Evolutionary conservation across 1,140 invertebrate species (phyloP), one percentile per base, ranked within the genome.

Genomic region (Zaprionus davidi): DNA sequence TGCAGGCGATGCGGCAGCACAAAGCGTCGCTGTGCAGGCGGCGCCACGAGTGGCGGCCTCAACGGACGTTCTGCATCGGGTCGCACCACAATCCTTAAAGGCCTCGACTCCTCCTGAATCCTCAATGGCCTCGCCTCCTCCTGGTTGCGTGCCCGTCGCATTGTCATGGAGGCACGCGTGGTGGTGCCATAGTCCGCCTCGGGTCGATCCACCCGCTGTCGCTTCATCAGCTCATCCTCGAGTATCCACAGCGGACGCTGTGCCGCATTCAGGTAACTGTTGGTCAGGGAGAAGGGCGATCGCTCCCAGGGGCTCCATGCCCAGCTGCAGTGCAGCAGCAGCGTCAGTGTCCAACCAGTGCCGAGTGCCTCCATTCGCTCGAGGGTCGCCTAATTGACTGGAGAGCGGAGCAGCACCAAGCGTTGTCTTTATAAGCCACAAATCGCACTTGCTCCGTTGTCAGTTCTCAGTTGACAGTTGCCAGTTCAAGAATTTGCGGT

Each of bases 161-260:
- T 51, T 51, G 46, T 24, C 5, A 28, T 36, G 0, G 71, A 1
- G 2, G 71, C 26, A 1, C 36, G 41, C 17, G 66, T 77, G 0
- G 76, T 85, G 9, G 68, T 76, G 1, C 51, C 56, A 67, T 84
- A 86, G 3, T 87, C 70, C 22, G 38, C 44, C 3, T 75, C 67
- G 1, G 28, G 46, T 2, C 80, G 46, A 2, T 71, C 66, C 46
- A 26, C 64, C 0, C 71, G 56, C 24, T 86, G 79, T 12, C 82
- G 36, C 41, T 79, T 86, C 59, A 68, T 34, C 68, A 79, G 67
- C 22, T 78, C 64, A 49, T 92, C 91, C 24, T 92, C 84, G 13
- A 92, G 75, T 74, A 92, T 83, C 91, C 91, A 92, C 0, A 92
- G 62, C 1, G 91, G 91, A 0, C 91, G 78, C 12, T 83, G 77